Base-by-base conservation (phyloP, 2,888 invertebrate species). In the Pristionchus mayeri region DNA sequence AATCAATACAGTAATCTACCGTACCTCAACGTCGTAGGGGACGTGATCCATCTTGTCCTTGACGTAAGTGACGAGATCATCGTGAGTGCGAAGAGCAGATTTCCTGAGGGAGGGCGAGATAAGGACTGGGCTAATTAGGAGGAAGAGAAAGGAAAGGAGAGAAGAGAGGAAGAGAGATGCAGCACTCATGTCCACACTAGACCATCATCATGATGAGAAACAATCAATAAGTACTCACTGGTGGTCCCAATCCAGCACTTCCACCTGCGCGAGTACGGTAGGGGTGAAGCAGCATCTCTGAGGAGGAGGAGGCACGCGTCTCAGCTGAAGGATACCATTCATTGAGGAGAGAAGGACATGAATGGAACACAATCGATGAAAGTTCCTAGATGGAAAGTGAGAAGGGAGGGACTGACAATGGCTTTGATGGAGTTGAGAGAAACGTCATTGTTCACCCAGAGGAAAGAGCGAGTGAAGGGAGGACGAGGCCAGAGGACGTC, bases 401-500 rank as follows among this genome's bases (percentile, higher is more conserved):
- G n/a, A n/a, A n/a, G n/a, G n/a, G n/a, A n/a, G n/a, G 63, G 6
- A 76, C 76, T 50, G 21, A 76, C 76, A 21, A 76, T 48, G 16
- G 57, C 57, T 3, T 27, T 9, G n/a, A 57, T 80, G 27, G 30
- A 6, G 16, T 54, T 2, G 57, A 37, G n/a, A 9, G 48, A 30
- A 11, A 24, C 40, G 2, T 44, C 24, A 9, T 34, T 54, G n/a
- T 7, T 50, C 6, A 57, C 16, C 71, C 71, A 71, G 37, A 71
- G n/a, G 40, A 71, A 71, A 24, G 81, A 21, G 16, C 63, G 81
- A 44, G 44, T 48, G 63, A 82, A 82, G 40, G 63, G 81, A 60
- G 81, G 34, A n/a, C 27, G 60, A 2, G 81, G 81, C 81, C 81
- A 82, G 9, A 63, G 40, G n/a, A 82, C 18, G 27, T 82, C 81